These are phyloP conservation scores for Druon quercuslanigerum DNA, from an alignment of 1,140 invertebrate species.

Conservation along the genomic window DNA sequence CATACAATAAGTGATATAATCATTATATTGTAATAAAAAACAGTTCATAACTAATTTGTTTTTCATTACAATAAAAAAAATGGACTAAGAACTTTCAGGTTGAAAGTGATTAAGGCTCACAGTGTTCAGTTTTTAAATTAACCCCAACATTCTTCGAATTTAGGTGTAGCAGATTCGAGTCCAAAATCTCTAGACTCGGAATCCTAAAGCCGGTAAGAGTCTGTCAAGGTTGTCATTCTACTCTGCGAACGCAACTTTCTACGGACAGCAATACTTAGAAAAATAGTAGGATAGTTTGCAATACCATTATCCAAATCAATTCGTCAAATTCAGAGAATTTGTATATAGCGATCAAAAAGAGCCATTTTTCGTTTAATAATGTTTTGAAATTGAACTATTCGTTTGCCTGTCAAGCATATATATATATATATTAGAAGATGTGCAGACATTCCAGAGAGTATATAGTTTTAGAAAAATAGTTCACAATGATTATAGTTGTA, in stretches of 20 bases:
- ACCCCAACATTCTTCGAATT: background rate
- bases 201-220: slow-evolving; percentile 94
- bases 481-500: slow-evolving; percentile 5
- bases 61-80: too few relatives aligned
- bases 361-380: slow-evolving; percentile 20
- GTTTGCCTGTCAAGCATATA: slow-evolving; percentile 3
- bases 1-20: too few relatives aligned
- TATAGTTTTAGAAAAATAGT: background rate
- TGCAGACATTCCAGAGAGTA: slow-evolving; percentile 1
- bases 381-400: slow-evolving; percentile 13
- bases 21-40: too few relatives aligned
- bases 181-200: slow-evolving; percentile 92
- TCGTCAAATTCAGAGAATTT: slow-evolving; percentile 51
- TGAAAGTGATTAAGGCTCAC: background rate
- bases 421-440: background rate
- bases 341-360: slow-evolving; percentile 54
- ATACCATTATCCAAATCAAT: slow-evolving; percentile 41
- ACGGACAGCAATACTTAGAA: slow-evolving; percentile 67
- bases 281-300: slow-evolving; percentile 17
- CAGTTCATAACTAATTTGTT: too few relatives aligned
- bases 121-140: background rate
- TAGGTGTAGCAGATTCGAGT: slow-evolving; percentile 94
- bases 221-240: slow-evolving; percentile 88
- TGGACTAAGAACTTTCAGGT: too few relatives aligned
- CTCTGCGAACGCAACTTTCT: slow-evolving; percentile 70